Evolutionary conservation across 2,888 invertebrate genomes (phyloP), one percentile per base, ranked within the genome.

Genomic region (Achlya flavicornis): DNA sequence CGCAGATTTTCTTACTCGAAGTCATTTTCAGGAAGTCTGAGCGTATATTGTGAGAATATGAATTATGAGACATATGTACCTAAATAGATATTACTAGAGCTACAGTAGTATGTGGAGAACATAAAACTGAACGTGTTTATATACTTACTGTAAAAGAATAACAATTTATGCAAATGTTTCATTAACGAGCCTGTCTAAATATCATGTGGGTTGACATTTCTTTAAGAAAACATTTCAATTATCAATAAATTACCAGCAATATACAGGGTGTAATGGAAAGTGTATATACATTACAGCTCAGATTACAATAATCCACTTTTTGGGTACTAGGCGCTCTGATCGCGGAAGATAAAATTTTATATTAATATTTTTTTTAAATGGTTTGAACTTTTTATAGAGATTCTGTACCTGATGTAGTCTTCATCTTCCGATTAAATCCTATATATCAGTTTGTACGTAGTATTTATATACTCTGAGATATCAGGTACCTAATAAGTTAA

Each of bases 61-160:
- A 59, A 16, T 59, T 59, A 59, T 2, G 10, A 38, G 35, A 59
- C 16, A 58, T 33, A n/a, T n/a, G n/a, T n/a, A n/a, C n/a, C n/a
- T n/a, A 41, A 19, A 5, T 59, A 59, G 16, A 38, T 19, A 26
- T 60, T 60, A 8, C 33, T 43, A 14, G 64, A 26, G 68, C 65
- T 67, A 53, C 53, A 53, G 53, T 53, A 66, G 63, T 72, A 67
- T 67, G 66, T 66, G 61, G 63, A 46, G 61, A 66, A 62, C 61
- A 8, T 61, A 35, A 46, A 61, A 41, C 38, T 57, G 43, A 62
- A 41, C 60, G 62, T 57, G 68, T 64, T 72, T 72, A 71, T 71
- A 74, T 74, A 74, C 64, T 59, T 74, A 74, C 64, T 59, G 70
- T 63, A 59, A 70, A 66, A 73, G 72, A 69, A 72, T 69, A 53